Evolutionary conservation across 2,113 vertebrate genomes (phyloP).

Genomic region (Heteronetta atricapilla): DNA sequence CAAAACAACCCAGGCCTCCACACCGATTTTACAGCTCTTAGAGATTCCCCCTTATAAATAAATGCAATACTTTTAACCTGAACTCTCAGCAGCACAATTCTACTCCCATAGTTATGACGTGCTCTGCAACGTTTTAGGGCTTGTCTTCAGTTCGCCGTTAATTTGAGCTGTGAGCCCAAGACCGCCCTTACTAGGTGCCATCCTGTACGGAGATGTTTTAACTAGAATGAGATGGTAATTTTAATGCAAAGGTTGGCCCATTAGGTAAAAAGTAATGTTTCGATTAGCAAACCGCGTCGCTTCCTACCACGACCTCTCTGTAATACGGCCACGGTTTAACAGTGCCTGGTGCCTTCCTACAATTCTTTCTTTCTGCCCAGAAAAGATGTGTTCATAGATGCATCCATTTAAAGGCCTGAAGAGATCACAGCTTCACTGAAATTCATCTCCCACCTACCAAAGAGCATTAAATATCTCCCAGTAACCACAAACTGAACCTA

Average conservation of each 20-base stretch:
- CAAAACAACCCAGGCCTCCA: not conserved
- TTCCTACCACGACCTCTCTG: not conserved
- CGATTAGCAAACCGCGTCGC: not conserved
- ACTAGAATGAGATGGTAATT: not conserved
- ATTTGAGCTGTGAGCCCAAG: not conserved
- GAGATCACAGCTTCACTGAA: not conserved
- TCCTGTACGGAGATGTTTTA: not conserved
- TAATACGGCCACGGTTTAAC: fast-evolving
- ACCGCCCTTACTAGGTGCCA: not conserved
- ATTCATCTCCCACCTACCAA: not conserved
- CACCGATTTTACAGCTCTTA: not conserved
- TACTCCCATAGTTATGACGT: not conserved
- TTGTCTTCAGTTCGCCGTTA: not conserved
- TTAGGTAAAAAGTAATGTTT: not conserved
- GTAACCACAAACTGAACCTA: not conserved
- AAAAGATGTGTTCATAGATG: not conserved
- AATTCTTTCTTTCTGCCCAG: not conserved
- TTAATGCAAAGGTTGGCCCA: not conserved
- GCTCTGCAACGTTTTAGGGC: not conserved
- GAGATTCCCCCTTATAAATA: fast-evolving
- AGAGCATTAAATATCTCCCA: not conserved
- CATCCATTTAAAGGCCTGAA: not conserved
- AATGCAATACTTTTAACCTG: not conserved
- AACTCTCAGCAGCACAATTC: not conserved
- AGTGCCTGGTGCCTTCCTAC: fast-evolving